Percentiles rank a stretch among this genome's conserved stretches.
Conservation (phyloP, 2,113 vertebrate genomes). For the Dicaeum eximium region DNA sequence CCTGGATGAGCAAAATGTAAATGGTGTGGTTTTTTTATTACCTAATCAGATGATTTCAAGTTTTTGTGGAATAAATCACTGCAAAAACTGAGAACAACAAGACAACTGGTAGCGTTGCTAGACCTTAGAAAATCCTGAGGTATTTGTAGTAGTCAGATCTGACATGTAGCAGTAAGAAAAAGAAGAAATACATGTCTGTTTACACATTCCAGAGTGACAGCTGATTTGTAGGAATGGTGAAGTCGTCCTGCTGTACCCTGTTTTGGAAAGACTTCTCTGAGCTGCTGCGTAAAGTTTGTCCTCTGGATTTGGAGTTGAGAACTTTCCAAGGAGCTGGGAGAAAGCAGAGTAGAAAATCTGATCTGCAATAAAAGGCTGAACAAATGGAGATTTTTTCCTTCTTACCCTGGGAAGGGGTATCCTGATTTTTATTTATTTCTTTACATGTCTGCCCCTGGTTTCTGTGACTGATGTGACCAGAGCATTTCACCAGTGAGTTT, state of each 20-base stretch:
- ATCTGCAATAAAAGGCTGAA: background rate
- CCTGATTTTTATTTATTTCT: background rate
- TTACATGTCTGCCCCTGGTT: background rate
- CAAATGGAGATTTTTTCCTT: background rate
- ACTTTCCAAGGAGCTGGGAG: background rate
- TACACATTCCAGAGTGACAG: background rate
- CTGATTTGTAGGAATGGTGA: background rate
- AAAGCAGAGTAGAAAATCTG: background rate
- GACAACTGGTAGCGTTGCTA: background rate
- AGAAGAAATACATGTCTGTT: background rate
- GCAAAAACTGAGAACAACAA: background rate
- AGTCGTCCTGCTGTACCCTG: background rate
- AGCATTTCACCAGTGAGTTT: background rate
- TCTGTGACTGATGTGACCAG: background rate
- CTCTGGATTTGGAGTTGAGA: background rate
- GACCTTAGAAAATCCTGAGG: background rate
- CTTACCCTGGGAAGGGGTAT: fast-evolving
- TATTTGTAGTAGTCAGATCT: background rate
- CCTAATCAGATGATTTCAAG: background rate
- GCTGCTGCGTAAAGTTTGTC: background rate
- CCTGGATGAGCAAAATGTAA: background rate
- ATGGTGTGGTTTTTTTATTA: background rate
- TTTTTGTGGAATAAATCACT: background rate
- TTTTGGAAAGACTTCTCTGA: background rate
- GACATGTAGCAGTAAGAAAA: background rate